Conservation (phyloP, 2,797 vertebrate species). For the Anguilla anguilla region DNA sequence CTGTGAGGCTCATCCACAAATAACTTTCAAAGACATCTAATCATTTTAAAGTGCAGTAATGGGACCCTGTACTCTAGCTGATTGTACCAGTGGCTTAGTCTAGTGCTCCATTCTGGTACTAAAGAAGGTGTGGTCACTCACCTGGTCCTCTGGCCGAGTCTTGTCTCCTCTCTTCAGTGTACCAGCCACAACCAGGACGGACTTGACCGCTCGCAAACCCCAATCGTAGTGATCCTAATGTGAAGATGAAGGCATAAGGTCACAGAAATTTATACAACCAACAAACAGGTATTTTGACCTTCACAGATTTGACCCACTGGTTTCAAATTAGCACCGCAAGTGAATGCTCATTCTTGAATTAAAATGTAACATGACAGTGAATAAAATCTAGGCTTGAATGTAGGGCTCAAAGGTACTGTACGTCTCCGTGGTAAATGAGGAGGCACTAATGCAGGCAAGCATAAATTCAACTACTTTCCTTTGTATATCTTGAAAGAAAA, state of each 20-base stretch:
- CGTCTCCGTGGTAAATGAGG: neutral
- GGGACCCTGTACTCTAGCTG: neutral
- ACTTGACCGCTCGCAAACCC: conserved; percentile 78
- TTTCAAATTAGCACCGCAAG: neutral
- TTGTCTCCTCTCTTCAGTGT: conserved; percentile 74
- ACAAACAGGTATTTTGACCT: neutral
- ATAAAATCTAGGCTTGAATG: neutral
- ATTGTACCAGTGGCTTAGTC: neutral
- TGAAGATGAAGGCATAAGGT: neutral
- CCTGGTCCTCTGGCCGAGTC: conserved; percentile 78
- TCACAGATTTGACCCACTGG: neutral
- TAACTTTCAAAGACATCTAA: neutral
- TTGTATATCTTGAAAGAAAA: neutral
- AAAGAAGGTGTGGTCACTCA: conserved; percentile 49
- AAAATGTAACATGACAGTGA: neutral
- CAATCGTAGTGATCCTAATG: conserved; percentile 81
- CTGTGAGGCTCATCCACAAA: neutral
- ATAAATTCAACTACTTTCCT: neutral
- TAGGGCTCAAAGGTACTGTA: neutral
- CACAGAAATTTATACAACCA: neutral
- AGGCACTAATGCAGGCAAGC: neutral
- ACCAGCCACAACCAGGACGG: conserved; percentile 80
- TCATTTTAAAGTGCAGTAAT: neutral
- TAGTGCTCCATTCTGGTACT: neutral
- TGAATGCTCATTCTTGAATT: neutral